Evolutionary conservation across 2,113 vertebrate genomes (phyloP).

Genomic region (Malaclemys terrapin): DNA sequence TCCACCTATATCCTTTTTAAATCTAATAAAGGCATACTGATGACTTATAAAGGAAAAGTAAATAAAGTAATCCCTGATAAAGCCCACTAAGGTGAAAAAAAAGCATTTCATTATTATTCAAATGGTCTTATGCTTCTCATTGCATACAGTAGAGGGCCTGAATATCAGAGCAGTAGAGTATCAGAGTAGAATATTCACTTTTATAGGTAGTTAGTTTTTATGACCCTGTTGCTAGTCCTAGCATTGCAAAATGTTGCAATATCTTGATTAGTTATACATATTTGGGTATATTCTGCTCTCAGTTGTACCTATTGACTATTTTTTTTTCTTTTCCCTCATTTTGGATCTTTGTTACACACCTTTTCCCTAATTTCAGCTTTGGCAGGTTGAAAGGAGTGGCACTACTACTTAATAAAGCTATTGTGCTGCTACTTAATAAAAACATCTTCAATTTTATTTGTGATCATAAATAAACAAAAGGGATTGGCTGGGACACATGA

Average conservation of each 20-base stretch:
- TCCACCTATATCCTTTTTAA: background rate
- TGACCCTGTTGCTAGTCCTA: too few species aligned
- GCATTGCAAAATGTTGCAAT: background rate
- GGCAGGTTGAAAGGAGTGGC: background rate
- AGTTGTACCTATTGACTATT: background rate
- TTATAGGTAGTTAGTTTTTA: background rate
- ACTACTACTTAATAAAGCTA: background rate
- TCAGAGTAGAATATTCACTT: background rate
- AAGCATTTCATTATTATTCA: background rate
- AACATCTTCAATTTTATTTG: background rate
- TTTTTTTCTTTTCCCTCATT: background rate
- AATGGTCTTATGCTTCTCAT: background rate
- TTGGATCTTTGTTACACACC: background rate
- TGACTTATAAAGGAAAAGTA: background rate
- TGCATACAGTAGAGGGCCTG: background rate
- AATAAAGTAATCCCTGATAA: background rate
- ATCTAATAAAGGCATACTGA: background rate
- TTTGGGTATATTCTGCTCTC: background rate
- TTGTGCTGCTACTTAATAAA: background rate
- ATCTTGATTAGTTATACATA: background rate
- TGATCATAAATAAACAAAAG: background rate
- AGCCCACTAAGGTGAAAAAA: background rate
- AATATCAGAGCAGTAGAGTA: background rate
- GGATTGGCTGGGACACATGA: background rate
- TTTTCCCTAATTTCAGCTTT: rapidly evolving